Conservation (phyloP, 2,113 vertebrate species). For the Dinomys branickii region DNA sequence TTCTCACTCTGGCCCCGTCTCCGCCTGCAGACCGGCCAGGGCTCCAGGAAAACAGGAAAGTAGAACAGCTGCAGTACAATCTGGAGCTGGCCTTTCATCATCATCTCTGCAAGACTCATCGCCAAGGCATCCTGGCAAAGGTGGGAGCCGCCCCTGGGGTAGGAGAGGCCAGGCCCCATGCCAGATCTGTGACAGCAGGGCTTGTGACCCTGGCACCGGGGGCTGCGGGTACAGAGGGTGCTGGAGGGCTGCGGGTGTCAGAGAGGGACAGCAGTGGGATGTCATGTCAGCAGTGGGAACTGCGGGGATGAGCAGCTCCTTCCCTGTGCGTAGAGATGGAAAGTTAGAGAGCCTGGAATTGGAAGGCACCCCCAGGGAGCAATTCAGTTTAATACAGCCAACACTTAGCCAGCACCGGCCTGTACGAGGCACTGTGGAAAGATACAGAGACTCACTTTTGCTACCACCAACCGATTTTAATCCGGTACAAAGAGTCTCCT, state of each 20-base stretch:
- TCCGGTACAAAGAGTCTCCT: not conserved
- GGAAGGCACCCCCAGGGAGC: conserved; percentile 58
- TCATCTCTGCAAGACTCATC: conserved; percentile 90
- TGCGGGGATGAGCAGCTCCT: not conserved
- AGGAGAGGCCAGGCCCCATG: not conserved
- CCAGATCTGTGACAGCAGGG: not conserved
- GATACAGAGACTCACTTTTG: conserved; percentile 29
- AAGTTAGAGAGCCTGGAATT: conserved; percentile 42
- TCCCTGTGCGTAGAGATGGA: not conserved
- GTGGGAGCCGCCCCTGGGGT: conserved; percentile 73
- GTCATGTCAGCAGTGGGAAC: not conserved
- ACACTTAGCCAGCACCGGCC: conserved; percentile 49
- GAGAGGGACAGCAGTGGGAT: not conserved
- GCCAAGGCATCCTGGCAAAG: conserved; percentile 91
- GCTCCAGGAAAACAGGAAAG: conserved; percentile 91
- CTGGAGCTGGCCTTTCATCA: conserved; percentile 90
- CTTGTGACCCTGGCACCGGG: not conserved
- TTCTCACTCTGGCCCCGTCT: not conserved
- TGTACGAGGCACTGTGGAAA: conserved; percentile 47
- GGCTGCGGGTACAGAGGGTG: not conserved
- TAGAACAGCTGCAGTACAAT: conserved; percentile 89
- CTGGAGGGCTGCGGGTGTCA: accelerated
- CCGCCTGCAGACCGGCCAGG: conserved; percentile 88
- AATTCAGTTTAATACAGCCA: conserved; percentile 63
- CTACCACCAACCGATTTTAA: not conserved